Evolutionary conservation across 2,888 invertebrate genomes (phyloP).

Genomic region (Dasysyrphus tricinctus): DNA sequence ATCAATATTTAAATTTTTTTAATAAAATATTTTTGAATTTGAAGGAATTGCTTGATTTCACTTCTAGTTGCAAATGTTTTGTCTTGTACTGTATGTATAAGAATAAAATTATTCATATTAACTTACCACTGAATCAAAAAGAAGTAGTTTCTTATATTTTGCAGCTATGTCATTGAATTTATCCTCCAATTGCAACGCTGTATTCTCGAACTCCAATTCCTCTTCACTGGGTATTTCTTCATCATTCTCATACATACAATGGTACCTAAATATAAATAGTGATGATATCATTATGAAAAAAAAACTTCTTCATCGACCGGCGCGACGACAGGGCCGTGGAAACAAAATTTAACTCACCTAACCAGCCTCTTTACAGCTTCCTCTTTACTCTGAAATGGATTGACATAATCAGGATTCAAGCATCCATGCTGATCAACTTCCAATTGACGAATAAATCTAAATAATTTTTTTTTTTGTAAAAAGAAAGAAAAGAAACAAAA

Average conservation of each 20-base stretch:
- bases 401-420: slow-evolving; percentile 88
- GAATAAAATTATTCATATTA: not conserved
- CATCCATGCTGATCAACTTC: slow-evolving; percentile 90
- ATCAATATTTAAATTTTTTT: no score
- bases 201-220: slow-evolving; percentile 88
- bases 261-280: slow-evolving; percentile 84
- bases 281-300: not conserved
- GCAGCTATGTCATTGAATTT: slow-evolving; percentile 89
- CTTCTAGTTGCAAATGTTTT: no score
- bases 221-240: slow-evolving; percentile 87
- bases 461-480: slow-evolving; percentile 73
- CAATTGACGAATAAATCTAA: slow-evolving; percentile 90
- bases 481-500: slow-evolving; percentile 59
- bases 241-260: slow-evolving; percentile 87
- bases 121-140: slow-evolving; percentile 91
- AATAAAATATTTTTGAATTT: no score
- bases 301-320: not conserved
- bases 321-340: not conserved
- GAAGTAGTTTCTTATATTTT: slow-evolving; percentile 89
- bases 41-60: no score
- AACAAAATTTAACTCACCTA: slow-evolving; percentile 80
- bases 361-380: slow-evolving; percentile 91
- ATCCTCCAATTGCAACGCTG: slow-evolving; percentile 87
- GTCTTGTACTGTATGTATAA: no score
- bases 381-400: slow-evolving; percentile 88